Base-by-base conservation (phyloP, 1,140 invertebrate species). In the Drosophila bipectinata region DNA sequence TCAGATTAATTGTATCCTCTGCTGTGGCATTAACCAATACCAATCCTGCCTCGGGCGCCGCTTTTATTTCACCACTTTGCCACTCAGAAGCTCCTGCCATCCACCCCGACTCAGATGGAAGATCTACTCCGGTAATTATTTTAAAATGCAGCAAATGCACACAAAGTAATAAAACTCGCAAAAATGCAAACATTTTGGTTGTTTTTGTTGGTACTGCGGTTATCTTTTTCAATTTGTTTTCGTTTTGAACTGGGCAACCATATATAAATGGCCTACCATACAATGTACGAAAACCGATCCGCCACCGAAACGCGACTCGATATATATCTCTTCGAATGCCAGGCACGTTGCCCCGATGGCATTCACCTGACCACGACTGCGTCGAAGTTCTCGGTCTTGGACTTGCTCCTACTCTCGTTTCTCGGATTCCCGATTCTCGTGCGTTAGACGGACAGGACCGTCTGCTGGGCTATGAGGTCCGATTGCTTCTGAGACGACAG, bases 141-240 rank as follows among this genome's bases (percentile, higher is more conserved):
- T 88, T 88, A 88, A 88, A 88, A 88, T 88, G 83, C 83, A 88
- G 57, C 79, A 83, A 88, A 83, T 88, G 83, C 83, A 88, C 83
- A 88, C 66, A 88, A 71, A 88, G 83, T 76, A 88, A 88, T 88
- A 88, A 89, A 88, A 88, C 61, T 57, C 55, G 72, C 79, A 67
- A 77, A 83, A 88, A 71, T 79, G 83, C 54, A 83, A 88, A 79
- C 83, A 88, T 88, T 88, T 78, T 63, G 24, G 52, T 44, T 48
- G 24, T 48, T 76, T 15, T 48, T 76, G 18, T 67, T 49, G 28
- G 63, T 48, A 58, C 68, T 77, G 73, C 58, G 69, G 12, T 60
- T 62, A 72, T 57, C 66, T 66, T 37, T 72, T 59, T 63, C 72
- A 82, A 83, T 88, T 87, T 83, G 78, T 87, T 87, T 83, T 88